phyloP scores from a whole-genome alignment of 2,888 invertebrate species.

The Ichneumoninae sp. region DNA sequence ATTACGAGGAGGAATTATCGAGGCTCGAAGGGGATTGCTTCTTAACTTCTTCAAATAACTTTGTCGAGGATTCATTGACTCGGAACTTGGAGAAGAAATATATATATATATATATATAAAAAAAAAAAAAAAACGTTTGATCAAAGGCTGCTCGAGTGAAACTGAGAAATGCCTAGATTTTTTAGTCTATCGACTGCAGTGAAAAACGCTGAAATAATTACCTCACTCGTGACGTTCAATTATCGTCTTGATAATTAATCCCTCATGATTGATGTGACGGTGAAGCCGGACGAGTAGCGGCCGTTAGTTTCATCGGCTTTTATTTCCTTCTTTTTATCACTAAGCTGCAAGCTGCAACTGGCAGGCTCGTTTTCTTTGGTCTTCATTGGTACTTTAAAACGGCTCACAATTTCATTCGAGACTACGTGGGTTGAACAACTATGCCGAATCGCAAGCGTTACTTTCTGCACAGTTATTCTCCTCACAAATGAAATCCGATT shows the following conservation, averaged over 20 bases:
- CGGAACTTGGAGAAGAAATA: neutral
- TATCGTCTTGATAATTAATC: constrained; percentile 38
- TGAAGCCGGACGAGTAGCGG: constrained; percentile 1
- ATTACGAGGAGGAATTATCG: neutral
- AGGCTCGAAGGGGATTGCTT: neutral
- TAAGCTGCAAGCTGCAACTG: neutral
- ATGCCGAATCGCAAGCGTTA: neutral
- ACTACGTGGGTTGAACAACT: neutral
- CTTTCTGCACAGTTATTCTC: neutral
- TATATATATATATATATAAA: too few relatives aligned
- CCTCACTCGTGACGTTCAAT: constrained; percentile 34
- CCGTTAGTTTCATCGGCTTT: constrained; percentile 2
- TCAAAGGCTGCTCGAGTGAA: neutral
- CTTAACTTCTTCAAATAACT: neutral
- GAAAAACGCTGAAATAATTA: constrained; percentile 28
- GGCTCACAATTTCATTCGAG: constrained; percentile 14
- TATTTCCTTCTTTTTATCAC: neutral
- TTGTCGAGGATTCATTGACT: neutral
- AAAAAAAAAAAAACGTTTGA: neutral
- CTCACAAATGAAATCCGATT: neutral
- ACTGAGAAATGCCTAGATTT: neutral
- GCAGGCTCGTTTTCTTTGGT: constrained; percentile 28
- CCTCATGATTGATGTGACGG: neutral
- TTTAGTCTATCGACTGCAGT: neutral
- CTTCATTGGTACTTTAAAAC: neutral